These are phyloP conservation scores for Carpatolechia fugitivella DNA, from an alignment of 2,888 invertebrate genomes.

Conservation along the genomic window DNA sequence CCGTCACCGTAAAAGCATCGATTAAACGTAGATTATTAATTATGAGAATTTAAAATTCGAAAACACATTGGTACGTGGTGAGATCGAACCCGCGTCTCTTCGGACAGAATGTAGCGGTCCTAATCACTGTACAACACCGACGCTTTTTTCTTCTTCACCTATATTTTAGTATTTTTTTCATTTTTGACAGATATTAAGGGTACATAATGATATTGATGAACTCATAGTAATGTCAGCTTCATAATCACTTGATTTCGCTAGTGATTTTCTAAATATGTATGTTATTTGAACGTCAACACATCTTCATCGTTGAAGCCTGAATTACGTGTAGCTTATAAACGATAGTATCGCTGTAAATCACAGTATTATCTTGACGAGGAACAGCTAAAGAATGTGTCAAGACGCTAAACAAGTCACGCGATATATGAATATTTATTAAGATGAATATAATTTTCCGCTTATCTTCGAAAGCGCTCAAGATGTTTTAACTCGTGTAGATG, in stretches of 20 bases:
- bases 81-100: too few species aligned
- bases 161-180: too few species aligned
- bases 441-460: conserved; percentile 8
- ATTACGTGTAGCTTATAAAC: neutral
- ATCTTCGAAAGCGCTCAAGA: conserved; percentile 8
- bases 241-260: neutral
- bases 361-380: conserved; percentile 2
- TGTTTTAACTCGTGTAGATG: conserved; percentile 9
- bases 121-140: too few species aligned
- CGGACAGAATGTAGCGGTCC: too few species aligned
- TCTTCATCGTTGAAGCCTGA: neutral
- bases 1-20: too few species aligned
- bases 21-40: too few species aligned
- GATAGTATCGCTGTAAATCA: neutral
- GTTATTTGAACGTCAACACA: neutral
- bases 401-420: conserved; percentile 1
- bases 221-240: too few species aligned
- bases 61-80: too few species aligned
- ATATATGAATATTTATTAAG: conserved; percentile 9
- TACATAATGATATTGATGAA: too few species aligned
- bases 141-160: too few species aligned
- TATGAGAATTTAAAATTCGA: too few species aligned
- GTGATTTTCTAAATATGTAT: neutral
- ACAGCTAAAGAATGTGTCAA: conserved; percentile 6
- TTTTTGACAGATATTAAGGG: too few species aligned